These are phyloP conservation scores for Thereuonema tuberculata DNA, from an alignment of 1,140 invertebrate genomes.

Conservation along the genomic window DNA sequence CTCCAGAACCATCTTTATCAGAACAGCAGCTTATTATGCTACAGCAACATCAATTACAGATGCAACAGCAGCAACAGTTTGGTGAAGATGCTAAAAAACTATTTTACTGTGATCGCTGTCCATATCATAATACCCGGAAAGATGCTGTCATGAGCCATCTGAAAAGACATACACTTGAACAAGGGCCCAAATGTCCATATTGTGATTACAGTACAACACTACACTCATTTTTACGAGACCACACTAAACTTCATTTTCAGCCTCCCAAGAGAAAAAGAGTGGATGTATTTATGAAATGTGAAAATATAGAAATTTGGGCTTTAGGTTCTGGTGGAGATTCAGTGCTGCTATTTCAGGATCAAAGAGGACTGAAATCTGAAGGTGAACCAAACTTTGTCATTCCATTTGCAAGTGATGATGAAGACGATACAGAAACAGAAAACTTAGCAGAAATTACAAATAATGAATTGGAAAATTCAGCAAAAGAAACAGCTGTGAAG, in stretches of 20 bases:
- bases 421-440: not conserved
- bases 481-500: not conserved
- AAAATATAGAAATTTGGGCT: slow-evolving; percentile 15
- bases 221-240: slow-evolving; percentile 58
- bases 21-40: slow-evolving; percentile 25
- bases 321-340: not conserved
- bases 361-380: not conserved
- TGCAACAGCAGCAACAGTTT: slow-evolving; percentile 17
- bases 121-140: slow-evolving; percentile 54
- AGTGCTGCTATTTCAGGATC: not conserved
- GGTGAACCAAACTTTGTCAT: not conserved
- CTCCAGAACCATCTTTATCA: not conserved
- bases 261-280: slow-evolving; percentile 41
- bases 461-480: not conserved
- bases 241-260: slow-evolving; percentile 62
- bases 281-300: slow-evolving; percentile 43
- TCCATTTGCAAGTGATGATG: not conserved
- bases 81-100: slow-evolving; percentile 30
- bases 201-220: slow-evolving; percentile 69
- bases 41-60: slow-evolving; percentile 29
- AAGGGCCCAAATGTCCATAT: slow-evolving; percentile 52
- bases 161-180: slow-evolving; percentile 47
- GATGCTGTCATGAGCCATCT: slow-evolving; percentile 60
- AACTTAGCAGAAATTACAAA: not conserved
- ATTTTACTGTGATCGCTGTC: slow-evolving; percentile 54